phyloP scores from a whole-genome alignment of 1,140 invertebrate species.

The Drosophila erecta region DNA sequence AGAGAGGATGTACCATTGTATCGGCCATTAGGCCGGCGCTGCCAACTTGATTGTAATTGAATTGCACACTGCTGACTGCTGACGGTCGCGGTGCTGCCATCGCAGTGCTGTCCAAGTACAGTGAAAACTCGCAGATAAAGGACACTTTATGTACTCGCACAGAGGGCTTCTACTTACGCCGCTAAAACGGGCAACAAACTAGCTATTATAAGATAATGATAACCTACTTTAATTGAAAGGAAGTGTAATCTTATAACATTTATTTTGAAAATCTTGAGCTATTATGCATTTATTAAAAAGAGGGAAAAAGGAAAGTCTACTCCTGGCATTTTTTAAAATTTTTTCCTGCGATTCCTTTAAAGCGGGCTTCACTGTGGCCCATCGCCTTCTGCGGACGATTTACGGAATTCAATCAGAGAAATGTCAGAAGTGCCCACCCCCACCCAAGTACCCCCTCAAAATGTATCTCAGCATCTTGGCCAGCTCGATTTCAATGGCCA shows the following conservation, averaged over 20 bases:
- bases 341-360: too few species aligned
- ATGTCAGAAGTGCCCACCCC: conserved; percentile 17
- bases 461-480: conserved; percentile 16
- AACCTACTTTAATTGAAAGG: too few species aligned
- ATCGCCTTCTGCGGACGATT: conserved; percentile 13
- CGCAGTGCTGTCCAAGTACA: conserved; percentile 9
- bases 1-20: conserved; percentile 36
- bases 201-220: not conserved
- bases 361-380: not conserved
- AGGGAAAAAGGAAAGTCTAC: too few species aligned
- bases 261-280: too few species aligned
- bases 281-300: too few species aligned
- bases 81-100: conserved; percentile 38
- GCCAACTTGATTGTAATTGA: conserved; percentile 51
- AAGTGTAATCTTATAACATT: too few species aligned
- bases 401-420: conserved; percentile 41
- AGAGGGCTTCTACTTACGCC: not conserved
- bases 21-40: conserved; percentile 43
- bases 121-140: not conserved
- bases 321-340: too few species aligned
- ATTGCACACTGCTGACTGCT: conserved; percentile 35
- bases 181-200: not conserved
- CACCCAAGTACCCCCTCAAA: not conserved
- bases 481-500: conserved; percentile 31
- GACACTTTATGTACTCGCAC: not conserved